Conservation (phyloP, 2,888 invertebrate species). For the Machimus atricapillus region DNA sequence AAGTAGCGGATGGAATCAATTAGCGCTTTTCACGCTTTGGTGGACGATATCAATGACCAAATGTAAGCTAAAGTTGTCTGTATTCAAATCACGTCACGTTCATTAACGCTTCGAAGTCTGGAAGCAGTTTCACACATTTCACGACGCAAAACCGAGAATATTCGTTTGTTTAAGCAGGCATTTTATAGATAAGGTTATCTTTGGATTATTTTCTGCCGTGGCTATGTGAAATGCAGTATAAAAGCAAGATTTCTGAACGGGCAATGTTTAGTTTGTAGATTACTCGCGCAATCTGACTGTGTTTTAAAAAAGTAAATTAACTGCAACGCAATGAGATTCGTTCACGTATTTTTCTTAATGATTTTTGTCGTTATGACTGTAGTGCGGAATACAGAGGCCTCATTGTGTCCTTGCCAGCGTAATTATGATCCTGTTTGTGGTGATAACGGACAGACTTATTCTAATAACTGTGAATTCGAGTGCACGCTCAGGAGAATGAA, state of each 20-base stretch:
- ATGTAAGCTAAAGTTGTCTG: neutral
- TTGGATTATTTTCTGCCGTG: neutral
- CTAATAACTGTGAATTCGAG: neutral
- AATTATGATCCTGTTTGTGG: slow-evolving; percentile 14
- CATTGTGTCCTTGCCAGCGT: neutral
- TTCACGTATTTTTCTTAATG: neutral
- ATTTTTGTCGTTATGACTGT: neutral
- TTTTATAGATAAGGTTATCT: neutral
- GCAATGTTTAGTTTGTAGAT: neutral
- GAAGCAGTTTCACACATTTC: neutral
- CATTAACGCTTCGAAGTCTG: neutral
- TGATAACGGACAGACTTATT: neutral
- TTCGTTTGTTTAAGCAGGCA: neutral
- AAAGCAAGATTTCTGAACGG: neutral
- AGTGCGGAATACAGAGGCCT: neutral
- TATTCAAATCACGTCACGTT: neutral
- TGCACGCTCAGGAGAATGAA: neutral
- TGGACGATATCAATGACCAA: neutral
- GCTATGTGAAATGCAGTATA: neutral
- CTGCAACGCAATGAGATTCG: neutral
- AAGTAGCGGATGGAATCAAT: neutral
- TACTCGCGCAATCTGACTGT: neutral
- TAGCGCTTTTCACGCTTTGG: neutral
- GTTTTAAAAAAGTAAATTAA: neutral
- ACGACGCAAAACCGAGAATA: neutral